Percentiles rank a stretch among this genome's conserved stretches.
phyloP scores from a whole-genome alignment of 2,113 vertebrate genomes.

The Machaerirhynchus nigripectus region DNA sequence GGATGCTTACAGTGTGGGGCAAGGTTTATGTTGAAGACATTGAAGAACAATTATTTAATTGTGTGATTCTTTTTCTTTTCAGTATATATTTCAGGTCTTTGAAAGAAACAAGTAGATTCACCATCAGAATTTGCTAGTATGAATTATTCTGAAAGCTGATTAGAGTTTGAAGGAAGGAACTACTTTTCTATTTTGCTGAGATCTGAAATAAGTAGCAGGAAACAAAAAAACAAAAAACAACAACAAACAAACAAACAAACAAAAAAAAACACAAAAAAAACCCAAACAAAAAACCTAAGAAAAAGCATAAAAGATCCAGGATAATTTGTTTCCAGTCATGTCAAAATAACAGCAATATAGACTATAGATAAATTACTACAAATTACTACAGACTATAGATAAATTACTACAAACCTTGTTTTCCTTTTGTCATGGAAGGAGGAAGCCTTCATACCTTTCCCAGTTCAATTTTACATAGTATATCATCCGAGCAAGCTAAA shows the following conservation, averaged over 20 bases:
- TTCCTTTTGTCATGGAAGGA: neutral
- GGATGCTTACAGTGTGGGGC: neutral
- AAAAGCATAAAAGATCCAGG: neutral
- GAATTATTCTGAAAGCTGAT: neutral
- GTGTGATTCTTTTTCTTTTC: neutral
- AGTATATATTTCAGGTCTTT: neutral
- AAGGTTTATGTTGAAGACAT: neutral
- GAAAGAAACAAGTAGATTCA: neutral
- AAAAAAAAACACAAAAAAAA: neutral
- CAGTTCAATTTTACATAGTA: neutral
- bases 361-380: neutral
- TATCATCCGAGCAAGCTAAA: neutral
- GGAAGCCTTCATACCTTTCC: neutral
- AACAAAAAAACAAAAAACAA: neutral
- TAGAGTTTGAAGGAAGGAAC: neutral
- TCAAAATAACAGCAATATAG: neutral
- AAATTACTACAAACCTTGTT: neutral
- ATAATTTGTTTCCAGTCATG: neutral
- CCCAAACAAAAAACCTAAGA: no score
- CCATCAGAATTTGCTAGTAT: neutral
- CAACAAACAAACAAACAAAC: no score
- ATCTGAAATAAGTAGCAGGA: neutral
- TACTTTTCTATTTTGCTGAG: neutral
- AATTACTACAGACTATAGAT: neutral
- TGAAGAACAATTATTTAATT: neutral